These are phyloP conservation scores for Schizaphis graminum DNA, from an alignment of 2,888 invertebrate species.

Conservation along the genomic window DNA sequence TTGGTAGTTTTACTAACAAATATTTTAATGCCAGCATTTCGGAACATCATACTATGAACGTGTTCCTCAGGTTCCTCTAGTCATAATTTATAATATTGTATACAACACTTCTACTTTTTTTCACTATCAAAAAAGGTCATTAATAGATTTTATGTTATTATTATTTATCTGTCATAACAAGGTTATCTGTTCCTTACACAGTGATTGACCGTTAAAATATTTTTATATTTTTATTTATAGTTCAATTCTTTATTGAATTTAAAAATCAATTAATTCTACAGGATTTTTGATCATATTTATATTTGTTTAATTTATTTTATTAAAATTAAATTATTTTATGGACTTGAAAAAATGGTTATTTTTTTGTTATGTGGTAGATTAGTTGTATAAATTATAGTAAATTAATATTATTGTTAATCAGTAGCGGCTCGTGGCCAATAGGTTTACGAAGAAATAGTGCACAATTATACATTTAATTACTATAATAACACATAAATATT, in stretches of 20 bases:
- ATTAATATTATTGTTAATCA: background rate
- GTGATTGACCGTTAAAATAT: background rate
- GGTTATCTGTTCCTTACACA: background rate
- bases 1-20: background rate
- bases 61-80: background rate
- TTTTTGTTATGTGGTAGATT: background rate
- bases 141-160: background rate
- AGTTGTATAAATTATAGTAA: background rate
- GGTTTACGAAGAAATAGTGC: background rate
- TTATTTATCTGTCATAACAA: constrained; percentile 1
- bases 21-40: background rate
- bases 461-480: background rate
- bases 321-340: background rate
- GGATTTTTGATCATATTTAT: background rate
- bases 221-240: background rate
- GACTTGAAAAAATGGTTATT: background rate
- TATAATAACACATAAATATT: background rate
- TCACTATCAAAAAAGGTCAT: constrained; percentile 15
- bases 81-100: background rate
- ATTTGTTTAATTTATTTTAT: background rate
- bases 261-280: no score
- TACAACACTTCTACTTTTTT: background rate
- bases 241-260: background rate
- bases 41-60: background rate
- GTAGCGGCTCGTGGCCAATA: background rate